A percentile compares a stretch with the other conserved stretches of the same genome.
Evolutionary conservation across 2,113 vertebrate species (phyloP).

Genomic region (Chlorodrepanis virens): DNA sequence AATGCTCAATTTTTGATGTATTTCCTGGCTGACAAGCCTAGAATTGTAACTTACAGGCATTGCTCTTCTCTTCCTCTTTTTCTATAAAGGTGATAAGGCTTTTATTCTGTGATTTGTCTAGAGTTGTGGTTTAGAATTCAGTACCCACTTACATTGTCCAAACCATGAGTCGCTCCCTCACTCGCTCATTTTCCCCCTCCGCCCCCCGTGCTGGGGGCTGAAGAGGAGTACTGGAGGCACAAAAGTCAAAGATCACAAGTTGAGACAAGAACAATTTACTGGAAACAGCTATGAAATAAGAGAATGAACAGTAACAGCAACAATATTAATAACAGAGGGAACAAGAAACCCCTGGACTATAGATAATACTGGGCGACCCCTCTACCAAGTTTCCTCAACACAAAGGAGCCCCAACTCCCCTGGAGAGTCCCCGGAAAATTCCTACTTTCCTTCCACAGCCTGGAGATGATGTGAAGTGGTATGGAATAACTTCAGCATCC

Average conservation of each 20-base stretch:
- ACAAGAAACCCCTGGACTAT: rapidly evolving
- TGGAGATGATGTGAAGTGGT: background rate
- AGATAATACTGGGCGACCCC: background rate
- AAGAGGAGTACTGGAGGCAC: background rate
- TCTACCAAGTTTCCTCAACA: rapidly evolving
- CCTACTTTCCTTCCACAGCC: background rate
- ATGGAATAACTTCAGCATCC: background rate
- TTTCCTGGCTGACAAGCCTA: background rate
- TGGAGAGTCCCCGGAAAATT: too few relatives aligned
- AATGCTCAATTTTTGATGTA: background rate
- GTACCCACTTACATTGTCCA: background rate
- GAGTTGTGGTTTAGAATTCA: background rate
- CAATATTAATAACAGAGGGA: background rate
- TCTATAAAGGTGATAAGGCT: background rate
- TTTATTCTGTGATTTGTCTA: background rate
- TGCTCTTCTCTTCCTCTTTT: background rate
- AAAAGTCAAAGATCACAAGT: background rate
- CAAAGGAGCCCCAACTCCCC: background rate
- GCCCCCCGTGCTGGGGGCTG: rapidly evolving
- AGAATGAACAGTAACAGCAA: background rate
- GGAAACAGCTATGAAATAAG: background rate
- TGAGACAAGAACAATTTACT: background rate
- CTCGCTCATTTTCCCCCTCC: rapidly evolving
- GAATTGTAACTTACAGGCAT: background rate
- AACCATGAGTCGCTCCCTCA: rapidly evolving